These are phyloP conservation scores for Heliothis subflexa DNA, from an alignment of 1,140 invertebrate species.

Conservation along the genomic window DNA sequence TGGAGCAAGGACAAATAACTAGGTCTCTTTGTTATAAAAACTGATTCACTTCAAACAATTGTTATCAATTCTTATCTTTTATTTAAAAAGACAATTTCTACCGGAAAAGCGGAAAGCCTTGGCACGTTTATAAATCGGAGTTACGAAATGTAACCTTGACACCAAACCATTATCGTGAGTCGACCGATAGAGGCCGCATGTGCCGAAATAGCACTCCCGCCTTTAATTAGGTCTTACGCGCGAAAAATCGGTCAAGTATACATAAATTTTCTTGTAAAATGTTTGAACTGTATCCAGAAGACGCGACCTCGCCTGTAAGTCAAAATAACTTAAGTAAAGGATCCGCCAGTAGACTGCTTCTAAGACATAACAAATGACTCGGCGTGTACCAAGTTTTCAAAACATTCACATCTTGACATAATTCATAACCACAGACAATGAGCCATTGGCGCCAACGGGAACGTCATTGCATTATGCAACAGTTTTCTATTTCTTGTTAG, in stretches of 20 bases:
- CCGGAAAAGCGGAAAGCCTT: conserved; percentile 75
- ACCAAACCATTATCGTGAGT: conserved; percentile 80
- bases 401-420: conserved; percentile 63
- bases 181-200: conserved; percentile 75
- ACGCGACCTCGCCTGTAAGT: conserved; percentile 60
- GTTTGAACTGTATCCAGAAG: conserved; percentile 73
- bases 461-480: conserved; percentile 49
- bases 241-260: conserved; percentile 84
- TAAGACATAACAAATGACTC: conserved; percentile 62
- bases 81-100: conserved; percentile 63
- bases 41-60: conserved; percentile 39
- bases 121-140: conserved; percentile 70
- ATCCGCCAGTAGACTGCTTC: conserved; percentile 41
- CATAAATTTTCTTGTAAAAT: conserved; percentile 64
- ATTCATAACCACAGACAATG: conserved; percentile 61
- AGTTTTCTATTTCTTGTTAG: conserved; percentile 37
- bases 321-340: conserved; percentile 55
- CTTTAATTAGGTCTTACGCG: conserved; percentile 71
- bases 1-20: conserved; percentile 73
- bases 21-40: conserved; percentile 57
- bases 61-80: conserved; percentile 42
- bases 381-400: conserved; percentile 57
- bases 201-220: conserved; percentile 75
- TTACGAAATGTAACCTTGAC: conserved; percentile 83
- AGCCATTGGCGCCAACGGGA: conserved; percentile 58